phyloP scores from a whole-genome alignment of 2,888 invertebrate genomes.

The Eupithecia abbreviata region DNA sequence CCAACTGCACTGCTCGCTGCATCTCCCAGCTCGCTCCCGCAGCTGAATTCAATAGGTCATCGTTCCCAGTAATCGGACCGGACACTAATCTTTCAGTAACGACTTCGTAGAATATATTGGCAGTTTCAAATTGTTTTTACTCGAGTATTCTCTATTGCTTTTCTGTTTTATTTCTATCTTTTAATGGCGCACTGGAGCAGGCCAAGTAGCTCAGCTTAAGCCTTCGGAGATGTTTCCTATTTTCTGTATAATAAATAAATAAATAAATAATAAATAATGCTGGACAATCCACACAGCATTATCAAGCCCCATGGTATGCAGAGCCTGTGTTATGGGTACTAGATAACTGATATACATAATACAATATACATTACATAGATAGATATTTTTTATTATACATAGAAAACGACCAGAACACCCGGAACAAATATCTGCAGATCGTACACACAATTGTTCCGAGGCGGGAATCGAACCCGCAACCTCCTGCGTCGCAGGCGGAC shows the following conservation, averaged over 20 bases:
- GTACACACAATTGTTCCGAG: too few species aligned
- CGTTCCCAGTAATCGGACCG: conserved; percentile 29
- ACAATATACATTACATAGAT: too few species aligned
- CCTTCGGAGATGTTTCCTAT: not conserved
- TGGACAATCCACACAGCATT: too few species aligned
- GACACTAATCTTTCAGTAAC: conserved; percentile 33
- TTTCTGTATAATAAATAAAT: not conserved
- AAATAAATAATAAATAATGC: too few species aligned
- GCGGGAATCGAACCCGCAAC: too few species aligned
- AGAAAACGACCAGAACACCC: too few species aligned
- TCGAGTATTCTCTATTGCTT: not conserved
- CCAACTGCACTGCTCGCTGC: conserved; percentile 22
- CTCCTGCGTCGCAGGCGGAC: too few species aligned
- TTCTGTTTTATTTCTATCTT: conserved; percentile 10
- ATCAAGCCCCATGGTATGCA: too few species aligned
- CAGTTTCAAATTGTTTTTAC: conserved; percentile 20
- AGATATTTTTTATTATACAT: too few species aligned
- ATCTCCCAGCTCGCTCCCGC: conserved; percentile 27
- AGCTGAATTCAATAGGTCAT: conserved; percentile 30
- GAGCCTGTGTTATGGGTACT: too few species aligned
- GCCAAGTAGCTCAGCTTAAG: conserved; percentile 1
- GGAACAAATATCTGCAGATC: too few species aligned
- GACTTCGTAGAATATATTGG: conserved; percentile 25
- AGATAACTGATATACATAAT: too few species aligned
- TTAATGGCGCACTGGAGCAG: conserved; percentile 5